A percentile compares a stretch with the other conserved stretches of the same genome.
Evolutionary conservation across 2,888 invertebrate species (phyloP).

Genomic region (Dryobota labecula): DNA sequence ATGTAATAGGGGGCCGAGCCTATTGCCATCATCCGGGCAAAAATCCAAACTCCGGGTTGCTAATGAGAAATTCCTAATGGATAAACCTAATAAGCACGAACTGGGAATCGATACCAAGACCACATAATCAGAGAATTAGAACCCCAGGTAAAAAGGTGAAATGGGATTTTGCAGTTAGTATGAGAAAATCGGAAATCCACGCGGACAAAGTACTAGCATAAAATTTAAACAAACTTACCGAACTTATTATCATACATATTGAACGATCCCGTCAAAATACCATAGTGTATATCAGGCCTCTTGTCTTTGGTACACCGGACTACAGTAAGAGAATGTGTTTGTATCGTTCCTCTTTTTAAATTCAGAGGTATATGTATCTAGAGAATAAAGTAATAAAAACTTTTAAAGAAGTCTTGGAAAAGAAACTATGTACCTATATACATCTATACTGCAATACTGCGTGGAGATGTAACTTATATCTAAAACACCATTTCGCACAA

Average conservation of each 20-base stretch:
- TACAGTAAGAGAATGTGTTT: constrained; percentile 85
- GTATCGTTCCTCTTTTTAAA: constrained; percentile 79
- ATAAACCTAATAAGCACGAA: background rate
- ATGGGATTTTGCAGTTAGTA: background rate
- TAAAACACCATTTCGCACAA: background rate
- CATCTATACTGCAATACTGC: background rate
- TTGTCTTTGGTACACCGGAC: constrained; percentile 83
- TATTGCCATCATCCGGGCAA: background rate
- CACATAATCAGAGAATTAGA: background rate
- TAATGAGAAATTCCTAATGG: background rate
- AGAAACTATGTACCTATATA: background rate
- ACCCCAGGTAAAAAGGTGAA: background rate
- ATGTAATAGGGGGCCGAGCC: background rate
- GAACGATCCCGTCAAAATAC: constrained; percentile 83
- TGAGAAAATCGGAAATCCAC: background rate
- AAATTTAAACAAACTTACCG: constrained; percentile 60
- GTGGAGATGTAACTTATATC: background rate
- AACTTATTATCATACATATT: constrained; percentile 86
- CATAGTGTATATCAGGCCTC: constrained; percentile 81
- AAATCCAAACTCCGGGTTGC: background rate
- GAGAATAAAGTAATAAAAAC: constrained; percentile 38
- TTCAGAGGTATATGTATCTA: constrained; percentile 80
- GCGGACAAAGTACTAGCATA: background rate
- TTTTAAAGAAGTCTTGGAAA: background rate
- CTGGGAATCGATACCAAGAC: background rate